A percentile compares a stretch with the other conserved stretches of the same genome.
Conservation (phyloP, 2,113 vertebrate species). For the Micromys minutus region DNA sequence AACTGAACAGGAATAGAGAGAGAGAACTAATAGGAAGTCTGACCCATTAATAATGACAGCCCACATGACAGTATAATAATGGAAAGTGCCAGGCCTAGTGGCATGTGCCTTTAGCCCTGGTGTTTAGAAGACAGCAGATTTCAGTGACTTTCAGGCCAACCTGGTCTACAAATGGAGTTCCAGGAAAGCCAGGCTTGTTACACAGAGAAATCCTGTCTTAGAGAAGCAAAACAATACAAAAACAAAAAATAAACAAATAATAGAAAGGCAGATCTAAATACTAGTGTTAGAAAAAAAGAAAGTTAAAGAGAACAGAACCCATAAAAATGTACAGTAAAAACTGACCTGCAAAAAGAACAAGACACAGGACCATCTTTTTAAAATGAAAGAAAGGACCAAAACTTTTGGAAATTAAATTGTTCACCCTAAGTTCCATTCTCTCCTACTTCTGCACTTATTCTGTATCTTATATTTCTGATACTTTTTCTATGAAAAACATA, state of each 20-base stretch:
- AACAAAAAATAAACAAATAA: not conserved
- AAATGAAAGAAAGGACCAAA: not conserved
- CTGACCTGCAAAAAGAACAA: not conserved
- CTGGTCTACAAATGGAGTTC: not conserved
- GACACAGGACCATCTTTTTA: not conserved
- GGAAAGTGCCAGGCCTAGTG: not conserved
- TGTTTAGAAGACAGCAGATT: not conserved
- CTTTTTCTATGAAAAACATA: slow-evolving; percentile 31
- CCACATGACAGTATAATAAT: not conserved
- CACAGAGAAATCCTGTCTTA: not conserved
- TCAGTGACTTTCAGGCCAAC: not conserved
- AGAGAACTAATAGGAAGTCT: not conserved
- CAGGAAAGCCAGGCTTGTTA: not conserved
- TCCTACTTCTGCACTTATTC: slow-evolving; percentile 39
- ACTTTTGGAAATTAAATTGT: slow-evolving; percentile 10
- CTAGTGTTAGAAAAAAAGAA: not conserved
- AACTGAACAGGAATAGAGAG: not conserved
- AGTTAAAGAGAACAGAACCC: not conserved
- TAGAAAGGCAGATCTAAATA: not conserved
- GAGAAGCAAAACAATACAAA: not conserved
- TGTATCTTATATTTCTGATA: slow-evolving; percentile 7
- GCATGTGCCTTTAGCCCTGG: not conserved
- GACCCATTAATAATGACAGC: not conserved
- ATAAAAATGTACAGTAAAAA: not conserved
- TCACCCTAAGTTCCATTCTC: not conserved